Evolutionary conservation across 2,797 vertebrate genomes (phyloP), one percentile per base, ranked within the genome.

Genomic region (Avahi laniger): DNA sequence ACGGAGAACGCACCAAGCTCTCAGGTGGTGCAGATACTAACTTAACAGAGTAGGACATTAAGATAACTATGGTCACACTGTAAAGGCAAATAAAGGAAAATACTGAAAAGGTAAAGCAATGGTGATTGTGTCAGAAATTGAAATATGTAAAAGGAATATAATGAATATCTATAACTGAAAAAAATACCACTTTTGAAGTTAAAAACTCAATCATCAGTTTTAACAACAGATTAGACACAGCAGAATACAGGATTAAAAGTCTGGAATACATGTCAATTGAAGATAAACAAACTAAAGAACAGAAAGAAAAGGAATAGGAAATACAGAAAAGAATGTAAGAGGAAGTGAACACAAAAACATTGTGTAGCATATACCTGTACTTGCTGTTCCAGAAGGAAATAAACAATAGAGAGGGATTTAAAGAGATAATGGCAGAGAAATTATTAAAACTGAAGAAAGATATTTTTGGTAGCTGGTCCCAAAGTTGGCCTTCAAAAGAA

Each of bases 1-100:
- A 38, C 4, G 0, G 13, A 41, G 12, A 43, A 35, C 18, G 35
- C 0, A 46, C 3, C 7, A 75, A 26, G 2, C 1, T 0, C 4
- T 54, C 50, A 87, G 8, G 18, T 15, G 33, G n/a, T 15, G 13
- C 13, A 84, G 22, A 48, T 52, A 33, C 3, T 69, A 28, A 69
- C 8, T 65, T 50, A 46, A 26, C 18, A 73, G n/a, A 72, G 28
- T 0, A 43, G 30, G 8, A 13, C 4, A 18, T 10, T 41, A n/a
- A 75, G 41, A 81, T 17, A 65, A 30, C 48, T 54, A 50, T 12
- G 5, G 30, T n/a, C 20, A 63, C 43, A 63, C 11, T 46, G 33
- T 54, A 41, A 41, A 54, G 69, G 4, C 48, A 96, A 75, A 65
- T 17, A 15, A 14, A 87, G 5, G 48, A 90, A 78, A 52, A 54